Conservation (phyloP, 2,797 vertebrate species). For the Artibeus jamaicensis region DNA sequence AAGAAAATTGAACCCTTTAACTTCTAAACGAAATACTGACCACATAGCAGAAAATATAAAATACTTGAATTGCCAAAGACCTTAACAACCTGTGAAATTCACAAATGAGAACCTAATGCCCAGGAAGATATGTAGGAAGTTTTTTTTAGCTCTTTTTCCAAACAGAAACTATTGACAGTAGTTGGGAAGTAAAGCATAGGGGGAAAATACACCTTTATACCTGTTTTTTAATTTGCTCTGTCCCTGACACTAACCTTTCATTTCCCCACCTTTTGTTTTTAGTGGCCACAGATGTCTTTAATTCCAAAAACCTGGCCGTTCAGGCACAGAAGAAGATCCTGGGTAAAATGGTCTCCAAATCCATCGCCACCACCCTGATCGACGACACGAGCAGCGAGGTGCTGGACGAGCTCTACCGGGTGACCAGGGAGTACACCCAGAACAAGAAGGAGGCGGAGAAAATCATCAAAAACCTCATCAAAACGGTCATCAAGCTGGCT, state of each 20-base stretch:
- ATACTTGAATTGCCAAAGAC: neutral
- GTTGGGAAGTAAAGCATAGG: neutral
- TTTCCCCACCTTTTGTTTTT: neutral
- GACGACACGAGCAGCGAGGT: constrained; percentile 88
- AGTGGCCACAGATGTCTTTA: constrained; percentile 90
- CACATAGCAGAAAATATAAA: neutral
- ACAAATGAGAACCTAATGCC: neutral
- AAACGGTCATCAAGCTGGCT: constrained; percentile 87
- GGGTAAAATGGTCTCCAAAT: constrained; percentile 89
- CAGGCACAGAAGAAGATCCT: constrained; percentile 90
- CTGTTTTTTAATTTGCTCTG: neutral
- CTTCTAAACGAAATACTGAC: neutral
- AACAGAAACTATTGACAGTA: neutral
- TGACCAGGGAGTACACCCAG: constrained; percentile 86
- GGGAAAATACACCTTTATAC: neutral
- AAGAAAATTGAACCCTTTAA: neutral
- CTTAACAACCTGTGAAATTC: neutral
- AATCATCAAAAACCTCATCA: constrained; percentile 88
- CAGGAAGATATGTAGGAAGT: neutral
- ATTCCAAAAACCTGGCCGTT: constrained; percentile 88
- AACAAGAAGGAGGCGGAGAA: constrained; percentile 88
- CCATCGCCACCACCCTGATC: constrained; percentile 86
- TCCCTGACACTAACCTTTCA: neutral
- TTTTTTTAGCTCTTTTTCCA: neutral
- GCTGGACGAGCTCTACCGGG: constrained; percentile 87